Percentiles rank a stretch among this genome's conserved stretches.
Conservation (phyloP, 2,797 vertebrate species). For the Argyrosomus regius region DNA sequence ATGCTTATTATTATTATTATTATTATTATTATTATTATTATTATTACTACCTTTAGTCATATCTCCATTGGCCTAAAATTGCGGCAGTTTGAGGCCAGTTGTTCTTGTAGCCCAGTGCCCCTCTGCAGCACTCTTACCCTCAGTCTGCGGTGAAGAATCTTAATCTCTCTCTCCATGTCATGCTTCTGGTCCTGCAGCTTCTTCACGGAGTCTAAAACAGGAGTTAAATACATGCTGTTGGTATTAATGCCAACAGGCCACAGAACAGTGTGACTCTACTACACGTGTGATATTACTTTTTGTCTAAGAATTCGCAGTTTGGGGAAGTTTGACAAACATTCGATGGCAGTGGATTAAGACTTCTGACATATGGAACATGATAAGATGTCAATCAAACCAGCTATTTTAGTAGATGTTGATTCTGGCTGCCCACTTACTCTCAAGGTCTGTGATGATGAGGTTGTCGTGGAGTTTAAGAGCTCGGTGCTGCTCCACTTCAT, state of each 20-base stretch:
- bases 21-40: too few relatives aligned
- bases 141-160: slow-evolving; percentile 94
- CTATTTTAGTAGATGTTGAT: background rate
- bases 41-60: too few relatives aligned
- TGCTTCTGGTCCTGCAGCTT: slow-evolving; percentile 97
- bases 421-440: slow-evolving; percentile 88
- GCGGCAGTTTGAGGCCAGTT: background rate
- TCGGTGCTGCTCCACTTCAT: slow-evolving; percentile 97
- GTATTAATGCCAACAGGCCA: slow-evolving; percentile 1
- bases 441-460: slow-evolving; percentile 95
- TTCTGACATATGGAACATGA: background rate
- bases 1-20: too few relatives aligned
- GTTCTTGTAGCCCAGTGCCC: too few relatives aligned
- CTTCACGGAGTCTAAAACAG: slow-evolving; percentile 90
- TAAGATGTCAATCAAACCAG: background rate
- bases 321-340: background rate
- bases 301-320: background rate
- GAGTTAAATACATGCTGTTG: slow-evolving; percentile 30
- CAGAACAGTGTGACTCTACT: background rate
- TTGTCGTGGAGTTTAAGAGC: slow-evolving; percentile 98
- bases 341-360: background rate
- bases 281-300: background rate
- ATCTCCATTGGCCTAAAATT: background rate
- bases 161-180: slow-evolving; percentile 97
- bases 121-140: slow-evolving; percentile 83